Percentiles rank a stretch among this genome's conserved stretches.
These are phyloP conservation scores for Ptilodon capucinus DNA, from an alignment of 2,888 invertebrate species.

Conservation along the genomic window DNA sequence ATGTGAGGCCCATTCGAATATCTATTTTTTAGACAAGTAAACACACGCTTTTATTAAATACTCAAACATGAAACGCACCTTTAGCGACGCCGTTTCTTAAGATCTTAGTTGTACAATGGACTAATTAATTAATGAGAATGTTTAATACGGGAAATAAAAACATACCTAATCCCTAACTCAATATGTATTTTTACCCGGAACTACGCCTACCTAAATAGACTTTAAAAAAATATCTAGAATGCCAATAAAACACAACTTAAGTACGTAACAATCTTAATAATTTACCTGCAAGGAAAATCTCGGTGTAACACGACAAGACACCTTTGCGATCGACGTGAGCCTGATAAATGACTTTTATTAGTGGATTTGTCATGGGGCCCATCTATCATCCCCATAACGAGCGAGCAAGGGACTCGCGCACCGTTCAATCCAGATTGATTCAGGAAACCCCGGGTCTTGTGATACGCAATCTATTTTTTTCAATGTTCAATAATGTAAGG, in stretches of 20 bases:
- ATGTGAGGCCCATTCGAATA: no score
- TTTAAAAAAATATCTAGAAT: neutral
- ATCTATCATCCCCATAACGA: constrained; percentile 48
- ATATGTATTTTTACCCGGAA: neutral
- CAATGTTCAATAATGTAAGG: neutral
- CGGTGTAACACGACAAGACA: constrained; percentile 31
- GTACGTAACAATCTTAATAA: neutral
- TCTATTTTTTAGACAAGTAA: no score
- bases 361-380: constrained; percentile 48
- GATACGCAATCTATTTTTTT: constrained; percentile 18
- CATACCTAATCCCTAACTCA: neutral
- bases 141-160: no score
- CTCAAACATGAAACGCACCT: no score
- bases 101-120: no score
- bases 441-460: constrained; percentile 14
- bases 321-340: constrained; percentile 49
- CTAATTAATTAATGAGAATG: no score
- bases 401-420: constrained; percentile 30
- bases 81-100: no score
- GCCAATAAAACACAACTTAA: neutral
- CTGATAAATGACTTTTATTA: constrained; percentile 70
- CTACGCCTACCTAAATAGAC: neutral
- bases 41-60: no score
- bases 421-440: constrained; percentile 36
- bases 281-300: constrained; percentile 25